phyloP scores from a whole-genome alignment of 2,113 vertebrate genomes.

The Misgurnus anguillicaudatus region DNA sequence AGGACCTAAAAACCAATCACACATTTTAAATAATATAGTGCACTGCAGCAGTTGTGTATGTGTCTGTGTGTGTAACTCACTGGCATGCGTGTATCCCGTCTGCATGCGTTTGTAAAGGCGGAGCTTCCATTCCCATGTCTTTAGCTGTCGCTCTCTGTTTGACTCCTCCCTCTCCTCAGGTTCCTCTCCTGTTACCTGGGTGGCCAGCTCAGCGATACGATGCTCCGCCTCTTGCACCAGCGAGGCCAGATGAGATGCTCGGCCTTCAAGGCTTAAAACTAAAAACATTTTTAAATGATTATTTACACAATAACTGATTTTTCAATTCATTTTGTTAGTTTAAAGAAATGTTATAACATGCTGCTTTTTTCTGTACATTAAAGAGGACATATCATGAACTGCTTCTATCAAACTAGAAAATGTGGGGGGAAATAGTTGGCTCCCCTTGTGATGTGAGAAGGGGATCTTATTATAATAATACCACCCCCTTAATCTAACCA shows the following conservation, averaged over 20 bases:
- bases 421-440: too few species aligned
- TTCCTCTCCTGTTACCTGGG: slow-evolving; percentile 77
- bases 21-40: slow-evolving; percentile 23
- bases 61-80: slow-evolving; percentile 71
- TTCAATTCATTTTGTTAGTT: too few species aligned
- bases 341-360: too few species aligned
- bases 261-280: slow-evolving; percentile 87
- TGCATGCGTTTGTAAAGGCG: slow-evolving; percentile 90
- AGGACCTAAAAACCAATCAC: slow-evolving; percentile 69
- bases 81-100: slow-evolving; percentile 86
- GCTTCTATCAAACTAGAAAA: too few species aligned
- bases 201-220: slow-evolving; percentile 79
- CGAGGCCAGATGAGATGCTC: slow-evolving; percentile 81
- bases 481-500: too few species aligned
- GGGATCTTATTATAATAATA: too few species aligned
- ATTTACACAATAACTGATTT: too few species aligned
- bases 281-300: background rate
- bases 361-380: too few species aligned
- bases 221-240: slow-evolving; percentile 87
- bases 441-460: too few species aligned
- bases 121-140: slow-evolving; percentile 89
- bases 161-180: slow-evolving; percentile 74
- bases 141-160: slow-evolving; percentile 84
- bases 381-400: too few species aligned
- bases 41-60: slow-evolving; percentile 7